These are phyloP conservation scores for Zeugodacus cucurbitae DNA, from an alignment of 1,140 invertebrate species.

Conservation along the genomic window DNA sequence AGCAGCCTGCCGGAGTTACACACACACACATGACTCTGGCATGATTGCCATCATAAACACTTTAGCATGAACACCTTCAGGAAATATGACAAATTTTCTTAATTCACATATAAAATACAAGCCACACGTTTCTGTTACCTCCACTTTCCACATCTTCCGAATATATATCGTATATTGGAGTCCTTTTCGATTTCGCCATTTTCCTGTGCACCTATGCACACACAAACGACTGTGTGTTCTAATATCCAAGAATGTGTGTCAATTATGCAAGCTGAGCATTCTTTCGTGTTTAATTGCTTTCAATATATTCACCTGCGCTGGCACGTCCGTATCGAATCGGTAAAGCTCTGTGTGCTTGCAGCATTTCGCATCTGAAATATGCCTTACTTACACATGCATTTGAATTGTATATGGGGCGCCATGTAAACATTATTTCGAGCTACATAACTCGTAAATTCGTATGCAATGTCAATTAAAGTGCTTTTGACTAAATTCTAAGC, in stretches of 20 bases:
- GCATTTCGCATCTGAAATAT: not conserved
- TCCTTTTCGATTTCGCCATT: not conserved
- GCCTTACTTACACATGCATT: too few relatives aligned
- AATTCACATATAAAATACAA: too few relatives aligned
- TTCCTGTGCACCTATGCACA: not conserved
- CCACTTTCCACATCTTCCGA: too few relatives aligned
- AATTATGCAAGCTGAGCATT: constrained; percentile 24
- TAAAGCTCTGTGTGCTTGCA: not conserved
- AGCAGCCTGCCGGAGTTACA: not conserved
- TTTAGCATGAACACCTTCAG: constrained; percentile 31
- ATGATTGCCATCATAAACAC: not conserved
- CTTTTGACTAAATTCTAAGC: not conserved
- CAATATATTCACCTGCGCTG: not conserved
- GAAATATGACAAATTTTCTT: constrained; percentile 8
- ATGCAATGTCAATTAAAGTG: not conserved
- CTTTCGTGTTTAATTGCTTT: constrained; percentile 36
- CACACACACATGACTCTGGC: not conserved
- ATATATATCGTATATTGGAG: not conserved
- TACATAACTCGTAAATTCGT: not conserved
- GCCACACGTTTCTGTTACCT: not conserved
- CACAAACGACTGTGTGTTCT: not conserved
- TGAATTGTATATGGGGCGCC: not conserved
- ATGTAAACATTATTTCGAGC: not conserved
- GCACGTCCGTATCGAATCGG: not conserved
- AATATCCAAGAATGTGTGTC: constrained; percentile 4